A percentile compares a stretch with the other conserved stretches of the same genome.
Evolutionary conservation across 2,888 invertebrate genomes (phyloP).

Genomic region (Lycocerus yunnanus): DNA sequence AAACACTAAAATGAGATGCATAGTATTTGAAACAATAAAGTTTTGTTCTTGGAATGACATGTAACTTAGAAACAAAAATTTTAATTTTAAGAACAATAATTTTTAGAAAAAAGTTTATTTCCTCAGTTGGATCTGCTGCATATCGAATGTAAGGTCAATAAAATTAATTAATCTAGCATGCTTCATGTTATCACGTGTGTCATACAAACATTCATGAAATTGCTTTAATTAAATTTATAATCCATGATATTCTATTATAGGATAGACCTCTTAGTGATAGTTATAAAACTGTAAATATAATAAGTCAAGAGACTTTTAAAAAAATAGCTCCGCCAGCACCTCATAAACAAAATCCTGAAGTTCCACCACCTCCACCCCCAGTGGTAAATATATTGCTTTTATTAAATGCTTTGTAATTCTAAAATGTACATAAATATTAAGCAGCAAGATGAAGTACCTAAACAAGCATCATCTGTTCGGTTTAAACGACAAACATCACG

Average conservation of each 20-base stretch:
- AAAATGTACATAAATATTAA: neutral
- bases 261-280: constrained; percentile 60
- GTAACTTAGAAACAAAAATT: too few relatives aligned
- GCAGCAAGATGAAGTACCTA: constrained; percentile 1
- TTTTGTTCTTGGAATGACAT: too few relatives aligned
- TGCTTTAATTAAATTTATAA: constrained; percentile 8
- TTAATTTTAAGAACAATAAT: too few relatives aligned
- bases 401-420: neutral
- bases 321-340: constrained; percentile 72
- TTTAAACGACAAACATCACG: constrained; percentile 22
- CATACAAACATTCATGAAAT: neutral
- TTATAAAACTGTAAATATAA: constrained; percentile 86
- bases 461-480: neutral
- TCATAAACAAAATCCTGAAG: constrained; percentile 70
- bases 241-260: constrained; percentile 39
- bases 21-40: too few relatives aligned
- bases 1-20: too few relatives aligned
- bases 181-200: neutral
- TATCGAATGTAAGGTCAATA: too few relatives aligned
- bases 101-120: too few relatives aligned
- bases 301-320: constrained; percentile 87
- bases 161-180: neutral
- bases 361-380: constrained; percentile 83
- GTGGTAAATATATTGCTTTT: constrained; percentile 27
- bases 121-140: too few relatives aligned